Evolutionary conservation across 35 echinoderm and acorn worm genomes (phyloP).

Genomic region (Strongylocentrotus purpuratus): DNA sequence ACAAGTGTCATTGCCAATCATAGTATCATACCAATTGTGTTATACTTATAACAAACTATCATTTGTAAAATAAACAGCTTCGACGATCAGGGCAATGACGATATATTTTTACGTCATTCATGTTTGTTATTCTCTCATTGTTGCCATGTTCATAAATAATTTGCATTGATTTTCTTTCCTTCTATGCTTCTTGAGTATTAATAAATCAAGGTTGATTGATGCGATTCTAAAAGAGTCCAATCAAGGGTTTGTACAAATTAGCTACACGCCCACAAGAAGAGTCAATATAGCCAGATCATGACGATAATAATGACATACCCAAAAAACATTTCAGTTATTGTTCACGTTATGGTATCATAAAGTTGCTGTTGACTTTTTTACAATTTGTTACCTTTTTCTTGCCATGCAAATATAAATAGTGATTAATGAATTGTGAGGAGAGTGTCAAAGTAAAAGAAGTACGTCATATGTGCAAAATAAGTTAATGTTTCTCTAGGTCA

Average conservation of each 20-base stretch:
- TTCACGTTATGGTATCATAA: too few relatives aligned
- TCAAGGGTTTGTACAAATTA: slow-evolving; percentile 2
- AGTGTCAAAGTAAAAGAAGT: too few relatives aligned
- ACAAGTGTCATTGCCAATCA: too few relatives aligned
- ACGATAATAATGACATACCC: not conserved
- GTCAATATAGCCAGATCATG: not conserved
- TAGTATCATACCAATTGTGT: too few relatives aligned
- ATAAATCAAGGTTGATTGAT: not conserved
- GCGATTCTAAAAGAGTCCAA: not conserved
- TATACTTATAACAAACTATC: too few relatives aligned
- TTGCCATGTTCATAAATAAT: not conserved
- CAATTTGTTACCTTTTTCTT: too few relatives aligned
- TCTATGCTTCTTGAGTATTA: not conserved
- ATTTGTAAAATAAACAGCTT: not conserved
- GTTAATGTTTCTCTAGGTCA: too few relatives aligned
- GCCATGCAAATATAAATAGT: too few relatives aligned
- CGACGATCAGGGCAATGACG: not conserved
- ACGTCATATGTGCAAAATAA: too few relatives aligned
- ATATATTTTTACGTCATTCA: not conserved
- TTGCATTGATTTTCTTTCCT: slow-evolving; percentile 10
- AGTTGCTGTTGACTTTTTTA: too few relatives aligned
- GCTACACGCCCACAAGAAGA: not conserved
- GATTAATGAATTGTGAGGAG: too few relatives aligned
- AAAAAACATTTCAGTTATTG: not conserved
- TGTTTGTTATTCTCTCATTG: not conserved